Base-by-base conservation (phyloP, 1,140 invertebrate genomes). In the Chlorops oryzae region DNA sequence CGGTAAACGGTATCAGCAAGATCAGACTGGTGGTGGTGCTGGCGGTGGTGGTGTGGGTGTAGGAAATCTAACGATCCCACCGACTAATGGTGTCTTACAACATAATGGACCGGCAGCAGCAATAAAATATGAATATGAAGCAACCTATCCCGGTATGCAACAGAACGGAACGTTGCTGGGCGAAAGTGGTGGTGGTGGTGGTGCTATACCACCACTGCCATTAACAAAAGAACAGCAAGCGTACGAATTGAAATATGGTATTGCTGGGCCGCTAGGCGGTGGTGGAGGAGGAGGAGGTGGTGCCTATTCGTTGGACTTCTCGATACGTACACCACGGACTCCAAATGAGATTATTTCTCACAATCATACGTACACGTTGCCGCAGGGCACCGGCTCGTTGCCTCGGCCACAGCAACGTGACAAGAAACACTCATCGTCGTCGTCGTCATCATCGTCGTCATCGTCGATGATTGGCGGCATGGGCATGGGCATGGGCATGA, bases 341-440 rank as follows among this genome's bases (percentile, higher is more conserved):
- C 71, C 77, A 3, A 73, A 82, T 28, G 80, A 83, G 50, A 74
- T 83, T 45, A 76, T 90, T 22, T 81, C 84, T 54, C 86, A 90
- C 64, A 92, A 92, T 73, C 90, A 93, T 60, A 88, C 87, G 2
- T 92, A 93, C 63, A 81, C 85, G 45, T 70, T 90, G 51, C 86
- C 87, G 3, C 82, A 84, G 13, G 86, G 86, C 61, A 80, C 77
- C 50, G 79, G 81, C 7, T 84, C 82, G 34, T 77, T 82, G n/a
- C 78, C 84, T 59, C 76, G 85, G 61, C 84, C 87, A 4, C 69
- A 83, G 25, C 77, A 79, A 1, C 78, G 85, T 49, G 85, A 88
- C 51, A 86, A 86, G 70, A 79, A 83, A 80, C 13, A 24, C 4
- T 52, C 51, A 6, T 44, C 23, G 6, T 49, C 51, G 24, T 53